Percentiles rank a stretch among this genome's conserved stretches.
Conservation (phyloP, 2,797 vertebrate species). For the Menidia menidia region DNA sequence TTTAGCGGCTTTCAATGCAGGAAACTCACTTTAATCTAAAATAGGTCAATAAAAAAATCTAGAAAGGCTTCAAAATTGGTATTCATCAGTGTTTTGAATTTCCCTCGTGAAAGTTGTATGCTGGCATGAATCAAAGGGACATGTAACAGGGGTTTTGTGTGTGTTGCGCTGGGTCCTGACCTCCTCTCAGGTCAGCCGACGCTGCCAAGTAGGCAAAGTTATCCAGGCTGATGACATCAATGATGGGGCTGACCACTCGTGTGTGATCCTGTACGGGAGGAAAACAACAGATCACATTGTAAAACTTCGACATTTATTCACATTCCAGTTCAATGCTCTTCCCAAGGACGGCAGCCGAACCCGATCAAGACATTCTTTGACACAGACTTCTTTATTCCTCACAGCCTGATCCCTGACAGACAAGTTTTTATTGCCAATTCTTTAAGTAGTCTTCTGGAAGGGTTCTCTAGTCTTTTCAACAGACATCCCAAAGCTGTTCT, state of each 20-base stretch:
- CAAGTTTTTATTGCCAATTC: too few species aligned
- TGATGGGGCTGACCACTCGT: conserved; percentile 97
- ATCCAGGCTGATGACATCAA: conserved; percentile 99
- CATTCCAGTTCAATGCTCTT: background rate
- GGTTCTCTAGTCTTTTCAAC: too few species aligned
- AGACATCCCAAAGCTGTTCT: too few species aligned
- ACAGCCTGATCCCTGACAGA: too few species aligned
- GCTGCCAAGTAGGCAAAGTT: conserved; percentile 98
- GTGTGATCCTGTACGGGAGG: conserved; percentile 89
- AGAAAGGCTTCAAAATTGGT: background rate
- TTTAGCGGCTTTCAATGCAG: background rate
- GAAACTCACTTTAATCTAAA: background rate
- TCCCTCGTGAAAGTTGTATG: background rate
- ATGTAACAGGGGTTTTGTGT: conserved; percentile 14
- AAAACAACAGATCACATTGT: background rate
- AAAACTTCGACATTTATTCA: background rate
- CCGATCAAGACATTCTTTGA: too few species aligned
- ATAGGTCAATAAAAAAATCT: background rate
- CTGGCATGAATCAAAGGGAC: background rate
- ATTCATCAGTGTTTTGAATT: too few species aligned
- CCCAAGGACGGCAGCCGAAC: too few species aligned
- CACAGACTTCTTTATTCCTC: too few species aligned
- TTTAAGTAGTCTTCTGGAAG: too few species aligned
- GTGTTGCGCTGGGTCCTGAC: conserved; percentile 75
- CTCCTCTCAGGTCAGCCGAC: conserved; percentile 96